A percentile compares a stretch with the other conserved stretches of the same genome.
Conservation (phyloP, 2,113 vertebrate species). For the Corapipo altera region DNA sequence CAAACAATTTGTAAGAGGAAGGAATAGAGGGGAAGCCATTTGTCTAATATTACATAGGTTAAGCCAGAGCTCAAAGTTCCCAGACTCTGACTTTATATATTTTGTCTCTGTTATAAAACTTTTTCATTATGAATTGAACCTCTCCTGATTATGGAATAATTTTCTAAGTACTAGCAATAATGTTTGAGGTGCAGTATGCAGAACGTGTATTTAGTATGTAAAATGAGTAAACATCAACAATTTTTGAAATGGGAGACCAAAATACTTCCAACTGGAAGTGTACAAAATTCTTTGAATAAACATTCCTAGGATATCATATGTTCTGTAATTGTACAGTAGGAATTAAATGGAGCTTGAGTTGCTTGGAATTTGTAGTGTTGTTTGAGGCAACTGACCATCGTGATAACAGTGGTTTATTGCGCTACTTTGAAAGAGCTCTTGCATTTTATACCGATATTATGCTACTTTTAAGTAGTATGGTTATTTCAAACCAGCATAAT, state of each 20-base stretch:
- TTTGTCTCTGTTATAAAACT: neutral
- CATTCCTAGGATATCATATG: neutral
- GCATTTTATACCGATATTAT: neutral
- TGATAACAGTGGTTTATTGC: neutral
- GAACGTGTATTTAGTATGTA: neutral
- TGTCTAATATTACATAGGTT: neutral
- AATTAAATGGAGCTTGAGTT: neutral
- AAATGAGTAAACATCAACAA: neutral
- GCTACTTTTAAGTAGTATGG: neutral
- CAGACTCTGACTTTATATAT: neutral
- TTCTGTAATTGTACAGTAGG: neutral
- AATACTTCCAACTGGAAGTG: neutral
- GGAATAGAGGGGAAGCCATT: neutral
- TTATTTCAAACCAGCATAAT: slow-evolving; percentile 14
- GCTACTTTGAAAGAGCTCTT: slow-evolving; percentile 1
- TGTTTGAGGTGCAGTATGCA: neutral
- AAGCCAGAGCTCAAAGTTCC: neutral
- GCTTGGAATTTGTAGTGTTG: neutral
- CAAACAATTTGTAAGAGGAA: slow-evolving; percentile 34
- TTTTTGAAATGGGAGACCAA: neutral
- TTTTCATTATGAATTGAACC: neutral
- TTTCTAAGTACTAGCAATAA: neutral
- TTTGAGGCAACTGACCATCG: neutral
- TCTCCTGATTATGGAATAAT: neutral
- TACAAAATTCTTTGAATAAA: neutral